Evolutionary conservation across 2,113 vertebrate genomes (phyloP), one percentile per base, ranked within the genome.

Genomic region (Perca flavescens): DNA sequence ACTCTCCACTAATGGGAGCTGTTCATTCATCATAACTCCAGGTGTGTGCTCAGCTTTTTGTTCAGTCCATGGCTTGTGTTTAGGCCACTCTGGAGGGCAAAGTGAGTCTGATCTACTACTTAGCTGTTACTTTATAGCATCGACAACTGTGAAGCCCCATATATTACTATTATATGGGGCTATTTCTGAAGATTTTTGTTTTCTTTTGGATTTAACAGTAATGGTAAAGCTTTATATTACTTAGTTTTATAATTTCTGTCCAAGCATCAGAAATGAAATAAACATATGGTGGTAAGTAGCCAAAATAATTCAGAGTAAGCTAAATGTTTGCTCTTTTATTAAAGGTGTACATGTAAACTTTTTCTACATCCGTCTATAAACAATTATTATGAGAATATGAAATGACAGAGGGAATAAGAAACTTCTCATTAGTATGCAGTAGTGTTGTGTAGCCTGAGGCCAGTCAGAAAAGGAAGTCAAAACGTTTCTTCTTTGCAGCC

Each of bases 341-440:
- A 31, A 65, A 49, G 13, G 14, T 3, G 3, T 43, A 13, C 16
- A 21, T 58, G 54, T n/a, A n/a, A 1, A 57, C 34, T 36, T 62
- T 28, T 40, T 36, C 2, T 1, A 13, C 4, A 13, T 43, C 34
- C 3, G 10, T 31, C 31, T 12, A 10, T 8, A 43, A 77, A 40
- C 43, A 58, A 1, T 1, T 40, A 21, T 40, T 31, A 31, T 25
- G 9, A 8, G 10, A 16, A 16, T 34, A 25, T n/a, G 2, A 61
- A 75, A 54, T 22, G 3, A 68, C 46, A 61, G 13, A 47, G 49
- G 47, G 34, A 54, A 28, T 53, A 70, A 64, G 13, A 31, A 22
- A 21, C 6, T 3, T 73, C 47, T 61, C 19, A n/a, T 77, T 66
- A 63, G 21, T n/a, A 28, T 61, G 47, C 80, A 53, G 46, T 28